Evolutionary conservation across 2,113 vertebrate species (phyloP), one percentile per base, ranked within the genome.

Genomic region (Uria lomvia): DNA sequence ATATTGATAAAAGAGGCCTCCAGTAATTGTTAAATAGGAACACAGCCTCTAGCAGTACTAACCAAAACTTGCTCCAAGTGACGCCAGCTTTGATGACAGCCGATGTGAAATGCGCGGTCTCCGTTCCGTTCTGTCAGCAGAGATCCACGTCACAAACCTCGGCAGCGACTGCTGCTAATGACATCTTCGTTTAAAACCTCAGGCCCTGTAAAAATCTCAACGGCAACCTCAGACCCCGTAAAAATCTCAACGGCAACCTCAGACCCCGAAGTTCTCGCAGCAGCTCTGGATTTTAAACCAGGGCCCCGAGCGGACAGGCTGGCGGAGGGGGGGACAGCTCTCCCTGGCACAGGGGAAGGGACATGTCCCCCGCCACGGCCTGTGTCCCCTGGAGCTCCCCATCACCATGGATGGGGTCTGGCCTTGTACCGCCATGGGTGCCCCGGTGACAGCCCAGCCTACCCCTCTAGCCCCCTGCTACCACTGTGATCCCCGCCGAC

Each of bases 61-160:
- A 34, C 29, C 49, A 20, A 11, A 20, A 3, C 32, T 6, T 5
- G 73, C 70, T 29, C 11, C 34, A 12, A 38, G 47, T 5, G 88
- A 11, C 3, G 7, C 40, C 74, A 32, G 60, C 65, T 12, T 2
- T 6, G 70, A 4, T 5, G 50, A 2, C 26, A 34, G n/a, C 1
- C 5, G 4, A 1, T 7, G 38, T 4, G 56, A 30, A 8, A 5
- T 0, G 8, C 53, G 47, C 1, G 3, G 9, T 40, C 42, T 43
- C 2, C 0, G 27, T 4, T 19, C 2, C 5, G 24, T 42, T 10
- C 45, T 26, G 47, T 5, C 36, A 34, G 91, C 74, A 18, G 56
- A 6, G 22, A 9, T 0, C 11, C n/a, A 8, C 3, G 6, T 45
- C 78, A 26, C 34, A 20, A 19, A 1, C 22, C 32, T 8, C 40